Evolutionary conservation across 1,140 invertebrate genomes (phyloP).

Genomic region (Metopolophium dirhodum): DNA sequence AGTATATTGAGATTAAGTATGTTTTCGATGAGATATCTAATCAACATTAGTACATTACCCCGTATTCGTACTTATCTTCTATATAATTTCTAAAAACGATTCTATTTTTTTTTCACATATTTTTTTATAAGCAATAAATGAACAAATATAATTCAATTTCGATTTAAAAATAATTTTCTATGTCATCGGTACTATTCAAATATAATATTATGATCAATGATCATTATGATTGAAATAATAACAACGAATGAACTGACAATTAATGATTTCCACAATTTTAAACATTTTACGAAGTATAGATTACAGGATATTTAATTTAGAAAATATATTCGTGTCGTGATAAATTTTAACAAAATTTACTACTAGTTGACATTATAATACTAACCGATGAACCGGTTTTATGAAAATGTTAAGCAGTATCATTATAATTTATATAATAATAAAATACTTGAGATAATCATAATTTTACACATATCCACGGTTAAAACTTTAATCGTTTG

Average conservation of each 20-base stretch:
- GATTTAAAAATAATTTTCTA: background rate
- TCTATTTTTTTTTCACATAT: background rate
- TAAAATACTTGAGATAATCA: background rate
- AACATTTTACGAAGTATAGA: background rate
- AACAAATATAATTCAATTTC: background rate
- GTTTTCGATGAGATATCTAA: conserved; percentile 10
- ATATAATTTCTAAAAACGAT: background rate
- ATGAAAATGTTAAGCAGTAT: background rate
- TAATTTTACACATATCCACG: background rate
- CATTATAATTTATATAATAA: background rate
- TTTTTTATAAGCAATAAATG: background rate
- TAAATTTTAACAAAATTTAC: conserved; percentile 33
- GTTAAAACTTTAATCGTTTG: background rate
- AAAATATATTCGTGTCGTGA: background rate
- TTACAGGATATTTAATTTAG: conserved; percentile 21
- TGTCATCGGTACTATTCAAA: background rate
- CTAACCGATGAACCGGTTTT: conserved; percentile 32
- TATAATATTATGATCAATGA: background rate
- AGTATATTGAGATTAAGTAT: background rate
- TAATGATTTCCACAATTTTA: background rate
- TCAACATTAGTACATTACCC: background rate
- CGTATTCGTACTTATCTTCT: background rate
- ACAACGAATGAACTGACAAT: background rate
- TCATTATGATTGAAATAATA: background rate
- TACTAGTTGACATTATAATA: conserved; percentile 42